Evolutionary conservation across 2,797 vertebrate species (phyloP), one percentile per base, ranked within the genome.

Genomic region (Lophius americanus): DNA sequence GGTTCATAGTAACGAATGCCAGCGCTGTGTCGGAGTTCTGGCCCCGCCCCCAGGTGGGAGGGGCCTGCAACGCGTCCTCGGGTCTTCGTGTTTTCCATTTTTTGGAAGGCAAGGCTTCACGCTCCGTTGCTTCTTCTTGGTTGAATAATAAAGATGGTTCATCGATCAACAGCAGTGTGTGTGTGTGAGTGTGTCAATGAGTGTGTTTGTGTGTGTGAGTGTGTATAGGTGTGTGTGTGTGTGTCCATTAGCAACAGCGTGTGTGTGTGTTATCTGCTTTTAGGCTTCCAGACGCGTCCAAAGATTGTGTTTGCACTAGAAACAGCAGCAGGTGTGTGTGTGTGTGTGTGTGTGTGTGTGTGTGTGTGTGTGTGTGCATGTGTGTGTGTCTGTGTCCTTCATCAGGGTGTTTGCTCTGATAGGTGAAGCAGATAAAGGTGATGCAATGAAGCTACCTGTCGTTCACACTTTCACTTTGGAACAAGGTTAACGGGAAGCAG

Each of bases 221-320:
- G 48, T 54, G 8, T 57, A 13, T 11, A 8, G 13, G 11, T 13
- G 10, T 36, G 50, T 46, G 32, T 35, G 32, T 71, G 2, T 66
- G 32, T 65, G 53, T 64, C 37, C 49, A 52, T 62, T 64, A 61
- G 42, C 44, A 41, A 2, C 47, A 1, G 38, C 46, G 39, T 51
- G 32, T 60, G 58, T 68, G 38, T 60, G 58, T 68, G 38, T 60
- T 3, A 51, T 59, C 9, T 23, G 13, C 51, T 38, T 75, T 50
- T 56, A 36, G 35, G 44, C 67, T 70, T 32, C 13, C 48, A 11
- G 32, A 4, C 50, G 23, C 3, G 64, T 73, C 57, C 75, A 8
- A 87, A 89, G 87, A 82, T 84, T 75, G 61, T 88, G 82, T 88
- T 85, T 90, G 85, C 73, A 39, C 64, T 76, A 42, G 64, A 72